Conservation (phyloP, 2,888 invertebrate genomes). For the Callimorpha dominula region DNA sequence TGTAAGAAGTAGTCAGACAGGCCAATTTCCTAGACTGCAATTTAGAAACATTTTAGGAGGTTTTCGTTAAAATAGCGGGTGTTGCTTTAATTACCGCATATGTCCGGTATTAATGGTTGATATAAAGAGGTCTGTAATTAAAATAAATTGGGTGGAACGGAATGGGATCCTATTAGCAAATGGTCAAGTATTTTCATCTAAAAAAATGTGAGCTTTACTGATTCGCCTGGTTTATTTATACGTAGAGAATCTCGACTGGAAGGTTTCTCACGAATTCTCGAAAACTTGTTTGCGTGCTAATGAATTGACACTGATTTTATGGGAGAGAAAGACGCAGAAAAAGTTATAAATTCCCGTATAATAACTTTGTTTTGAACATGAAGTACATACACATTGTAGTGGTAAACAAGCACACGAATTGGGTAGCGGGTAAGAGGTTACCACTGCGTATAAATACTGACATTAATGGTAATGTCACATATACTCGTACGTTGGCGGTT, state of each 20-base stretch:
- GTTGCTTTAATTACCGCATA: slow-evolving; percentile 10
- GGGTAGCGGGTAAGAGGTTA: background rate
- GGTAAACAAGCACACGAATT: background rate
- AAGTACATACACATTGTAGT: background rate
- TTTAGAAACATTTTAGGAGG: background rate
- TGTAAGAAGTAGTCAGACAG: background rate
- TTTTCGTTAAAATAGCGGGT: slow-evolving; percentile 8
- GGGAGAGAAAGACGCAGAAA: slow-evolving; percentile 3
- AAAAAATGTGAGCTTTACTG: slow-evolving; percentile 10
- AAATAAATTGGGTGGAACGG: slow-evolving; percentile 26
- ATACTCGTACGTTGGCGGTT: background rate
- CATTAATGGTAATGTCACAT: background rate
- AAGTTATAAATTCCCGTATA: background rate
- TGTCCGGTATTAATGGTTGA: slow-evolving; percentile 7
- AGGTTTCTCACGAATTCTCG: slow-evolving; percentile 11
- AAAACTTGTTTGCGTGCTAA: slow-evolving; percentile 12
- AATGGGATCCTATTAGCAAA: slow-evolving; percentile 24
- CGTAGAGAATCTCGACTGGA: background rate
- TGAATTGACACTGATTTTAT: slow-evolving; percentile 13
- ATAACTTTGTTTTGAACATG: background rate
- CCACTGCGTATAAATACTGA: background rate
- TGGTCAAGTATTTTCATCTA: slow-evolving; percentile 14
- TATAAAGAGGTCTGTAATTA: slow-evolving; percentile 22
- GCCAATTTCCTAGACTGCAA: background rate
- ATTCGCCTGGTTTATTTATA: slow-evolving; percentile 2